phyloP scores from a whole-genome alignment of 2,797 vertebrate species.

The Hipposideros larvatus region DNA sequence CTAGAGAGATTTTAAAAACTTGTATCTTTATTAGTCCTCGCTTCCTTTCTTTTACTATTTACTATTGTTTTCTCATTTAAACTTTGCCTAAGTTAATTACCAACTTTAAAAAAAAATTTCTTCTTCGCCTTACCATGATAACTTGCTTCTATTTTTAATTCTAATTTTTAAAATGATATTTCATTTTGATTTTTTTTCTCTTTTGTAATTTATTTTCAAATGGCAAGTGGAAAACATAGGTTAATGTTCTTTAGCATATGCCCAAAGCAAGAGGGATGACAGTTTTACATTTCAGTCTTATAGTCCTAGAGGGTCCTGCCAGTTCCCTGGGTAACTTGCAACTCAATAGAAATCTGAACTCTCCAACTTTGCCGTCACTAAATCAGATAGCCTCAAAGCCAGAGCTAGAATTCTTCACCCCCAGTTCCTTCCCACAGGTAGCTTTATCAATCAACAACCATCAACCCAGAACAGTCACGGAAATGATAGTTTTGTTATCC shows the following conservation, averaged over 20 bases:
- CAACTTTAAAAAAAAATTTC: neutral
- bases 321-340: neutral
- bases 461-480: neutral
- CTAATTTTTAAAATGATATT: neutral
- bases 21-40: neutral
- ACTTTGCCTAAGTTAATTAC: neutral
- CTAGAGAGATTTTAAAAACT: neutral
- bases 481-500: neutral
- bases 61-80: neutral
- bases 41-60: neutral
- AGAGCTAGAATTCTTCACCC: neutral
- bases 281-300: neutral
- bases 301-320: neutral
- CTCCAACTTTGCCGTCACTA: neutral
- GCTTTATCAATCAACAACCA: neutral
- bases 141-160: neutral
- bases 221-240: neutral
- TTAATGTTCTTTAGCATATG: neutral
- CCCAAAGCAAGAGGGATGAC: neutral
- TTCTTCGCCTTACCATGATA: neutral
- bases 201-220: neutral
- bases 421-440: neutral
- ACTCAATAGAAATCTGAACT: neutral
- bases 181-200: neutral
- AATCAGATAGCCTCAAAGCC: neutral